Percentiles rank a stretch among this genome's conserved stretches.
phyloP scores from a whole-genome alignment of 2,113 vertebrate species.

The Clarias magur region DNA sequence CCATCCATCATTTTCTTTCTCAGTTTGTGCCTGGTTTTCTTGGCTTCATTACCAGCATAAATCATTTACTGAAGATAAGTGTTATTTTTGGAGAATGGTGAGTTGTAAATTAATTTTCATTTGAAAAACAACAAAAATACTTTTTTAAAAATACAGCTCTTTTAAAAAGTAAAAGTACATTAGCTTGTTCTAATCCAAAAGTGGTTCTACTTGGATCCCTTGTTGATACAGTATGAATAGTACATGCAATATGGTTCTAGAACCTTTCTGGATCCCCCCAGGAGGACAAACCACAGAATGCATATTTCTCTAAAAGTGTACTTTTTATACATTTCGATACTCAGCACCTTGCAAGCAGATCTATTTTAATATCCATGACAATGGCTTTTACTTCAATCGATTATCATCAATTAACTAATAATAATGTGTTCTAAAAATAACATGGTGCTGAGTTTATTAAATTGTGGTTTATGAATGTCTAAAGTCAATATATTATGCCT shows the following conservation, averaged over 20 bases:
- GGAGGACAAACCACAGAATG: neutral
- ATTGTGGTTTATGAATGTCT: constrained; percentile 13
- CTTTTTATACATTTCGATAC: neutral
- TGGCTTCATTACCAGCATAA: neutral
- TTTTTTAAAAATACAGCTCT: neutral
- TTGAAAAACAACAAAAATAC: neutral
- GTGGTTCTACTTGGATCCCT: neutral
- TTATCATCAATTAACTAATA: constrained; percentile 5
- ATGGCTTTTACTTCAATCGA: neutral
- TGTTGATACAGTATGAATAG: neutral
- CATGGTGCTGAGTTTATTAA: neutral
- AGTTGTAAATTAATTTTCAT: neutral
- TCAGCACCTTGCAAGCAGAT: neutral
- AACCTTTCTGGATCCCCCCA: neutral
- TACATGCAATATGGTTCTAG: neutral
- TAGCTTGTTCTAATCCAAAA: neutral
- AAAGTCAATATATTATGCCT: constrained; percentile 5
- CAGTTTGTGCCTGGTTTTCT: too few relatives aligned
- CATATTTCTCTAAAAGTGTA: neutral
- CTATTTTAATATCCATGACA: neutral
- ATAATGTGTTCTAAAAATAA: constrained; percentile 7
- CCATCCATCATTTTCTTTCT: neutral
- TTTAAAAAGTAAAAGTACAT: neutral
- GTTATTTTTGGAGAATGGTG: too few relatives aligned
- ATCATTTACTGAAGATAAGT: neutral